phyloP scores from a whole-genome alignment of 2,888 invertebrate genomes.

The Tortricodes alternella region DNA sequence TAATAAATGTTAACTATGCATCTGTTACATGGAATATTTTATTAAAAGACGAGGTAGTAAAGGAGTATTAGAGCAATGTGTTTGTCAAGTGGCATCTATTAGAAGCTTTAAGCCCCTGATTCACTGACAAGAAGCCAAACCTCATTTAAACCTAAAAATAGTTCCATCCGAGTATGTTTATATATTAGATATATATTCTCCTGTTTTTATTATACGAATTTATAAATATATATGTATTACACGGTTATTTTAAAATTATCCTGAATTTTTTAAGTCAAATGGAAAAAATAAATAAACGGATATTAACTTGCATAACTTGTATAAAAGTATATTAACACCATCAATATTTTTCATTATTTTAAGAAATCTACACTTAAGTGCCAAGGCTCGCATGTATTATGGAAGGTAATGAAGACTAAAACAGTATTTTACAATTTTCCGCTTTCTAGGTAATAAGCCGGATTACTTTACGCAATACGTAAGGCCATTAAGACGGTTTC shows the following conservation, averaged over 20 bases:
- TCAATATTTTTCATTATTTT: conserved; percentile 45
- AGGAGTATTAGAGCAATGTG: conserved; percentile 34
- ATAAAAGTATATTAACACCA: conserved; percentile 18
- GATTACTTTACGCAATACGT: conserved; percentile 28
- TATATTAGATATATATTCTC: too few species aligned
- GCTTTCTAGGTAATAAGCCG: conserved; percentile 55
- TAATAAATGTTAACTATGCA: not conserved
- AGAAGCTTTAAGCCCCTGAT: conserved; percentile 33
- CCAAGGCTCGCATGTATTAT: conserved; percentile 46
- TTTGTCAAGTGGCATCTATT: conserved; percentile 44
- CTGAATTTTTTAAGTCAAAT: too few species aligned
- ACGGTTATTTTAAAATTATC: too few species aligned
- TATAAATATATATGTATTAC: too few species aligned
- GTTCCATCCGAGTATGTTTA: too few species aligned
- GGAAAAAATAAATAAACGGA: too few species aligned
- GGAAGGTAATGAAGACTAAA: conserved; percentile 48
- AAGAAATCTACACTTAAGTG: conserved; percentile 39
- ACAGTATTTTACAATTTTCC: conserved; percentile 56
- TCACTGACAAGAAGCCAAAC: not conserved
- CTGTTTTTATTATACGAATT: too few species aligned
- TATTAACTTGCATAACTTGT: not conserved
- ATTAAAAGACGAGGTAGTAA: conserved; percentile 30
- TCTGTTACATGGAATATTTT: not conserved
- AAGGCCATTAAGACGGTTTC: conserved; percentile 15
- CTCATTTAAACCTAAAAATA: not conserved